Base-by-base conservation (phyloP, 2,888 invertebrate species). In the Acronicta alni region DNA sequence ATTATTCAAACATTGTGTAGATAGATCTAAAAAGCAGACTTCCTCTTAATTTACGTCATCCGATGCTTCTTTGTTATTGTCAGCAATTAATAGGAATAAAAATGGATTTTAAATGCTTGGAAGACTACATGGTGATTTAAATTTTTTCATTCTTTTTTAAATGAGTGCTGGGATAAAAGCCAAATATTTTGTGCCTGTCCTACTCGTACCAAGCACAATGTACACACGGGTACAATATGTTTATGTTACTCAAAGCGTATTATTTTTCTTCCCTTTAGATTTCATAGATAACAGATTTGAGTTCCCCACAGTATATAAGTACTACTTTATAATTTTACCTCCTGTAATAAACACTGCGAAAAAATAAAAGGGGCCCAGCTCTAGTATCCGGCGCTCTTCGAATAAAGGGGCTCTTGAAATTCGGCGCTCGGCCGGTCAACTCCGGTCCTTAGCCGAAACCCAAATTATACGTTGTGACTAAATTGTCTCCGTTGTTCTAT, bases 401-500 rank as follows among this genome's bases (percentile, higher is more conserved):
- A n/a, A 59, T 61, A 72, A 72, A 57, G 67, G 62, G 61, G 53
- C 77, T 66, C 86, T 88, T 86, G 82, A 84, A 82, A 90, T 90
- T 87, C 89, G 77, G 72, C 70, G 70, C 81, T 79, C 86, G 82
- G 83, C 73, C 82, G 82, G 80, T 79, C 85, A 87, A 83, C 81
- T 61, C 69, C 18, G 75, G 70, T 80, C 87, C 84, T 85, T 77
- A 79, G 78, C 80, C 77, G 72, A 81, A 79, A 79, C 75, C 81
- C 84, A 89, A 92, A 92, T 92, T 91, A 91, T 88, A 88, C 88
- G 85, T 83, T 86, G 83, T 82, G 81, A 83, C 85, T 85, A 89
- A 91, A 89, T 90, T 90, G 88, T 90, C 88, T 84, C 83, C 79
- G 71, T 74, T 82, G 77, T 82, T 81, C 83, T 82, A 84, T 82